These are phyloP conservation scores for Coendou prehensilis DNA, from an alignment of 2,797 vertebrate species.

Conservation along the genomic window DNA sequence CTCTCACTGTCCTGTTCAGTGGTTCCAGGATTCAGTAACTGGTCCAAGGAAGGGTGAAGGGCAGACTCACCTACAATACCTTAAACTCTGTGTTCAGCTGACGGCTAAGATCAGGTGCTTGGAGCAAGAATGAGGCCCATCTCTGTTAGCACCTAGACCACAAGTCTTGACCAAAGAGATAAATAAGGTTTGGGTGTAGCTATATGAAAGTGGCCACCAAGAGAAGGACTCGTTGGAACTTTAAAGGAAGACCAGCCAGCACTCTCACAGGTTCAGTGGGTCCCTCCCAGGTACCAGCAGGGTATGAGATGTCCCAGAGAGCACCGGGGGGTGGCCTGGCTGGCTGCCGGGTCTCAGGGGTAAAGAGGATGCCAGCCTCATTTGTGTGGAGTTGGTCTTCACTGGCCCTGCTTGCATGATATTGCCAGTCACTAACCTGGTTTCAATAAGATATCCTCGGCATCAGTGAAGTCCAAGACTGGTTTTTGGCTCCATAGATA, in stretches of 20 bases:
- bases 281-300: not conserved
- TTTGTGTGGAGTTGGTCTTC: not conserved
- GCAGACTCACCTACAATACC: conserved; percentile 21
- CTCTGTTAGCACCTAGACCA: not conserved
- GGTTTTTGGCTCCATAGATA: conserved; percentile 6
- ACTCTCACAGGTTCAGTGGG: not conserved
- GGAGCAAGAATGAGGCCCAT: not conserved
- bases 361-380: not conserved
- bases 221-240: not conserved
- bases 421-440: not conserved
- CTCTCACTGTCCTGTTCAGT: not conserved
- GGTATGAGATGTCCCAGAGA: not conserved
- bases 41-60: not conserved
- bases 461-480: conserved; percentile 21
- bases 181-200: not conserved
- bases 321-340: not conserved
- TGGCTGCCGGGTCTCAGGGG: not conserved
- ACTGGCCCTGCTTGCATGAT: not conserved
- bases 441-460: conserved; percentile 2
- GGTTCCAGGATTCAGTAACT: not conserved
- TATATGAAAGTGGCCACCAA: not conserved
- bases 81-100: not conserved
- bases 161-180: not conserved
- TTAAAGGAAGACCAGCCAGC: not conserved
- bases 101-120: not conserved